Conservation (phyloP, 2,113 vertebrate genomes). For the Mesocricetus auratus region DNA sequence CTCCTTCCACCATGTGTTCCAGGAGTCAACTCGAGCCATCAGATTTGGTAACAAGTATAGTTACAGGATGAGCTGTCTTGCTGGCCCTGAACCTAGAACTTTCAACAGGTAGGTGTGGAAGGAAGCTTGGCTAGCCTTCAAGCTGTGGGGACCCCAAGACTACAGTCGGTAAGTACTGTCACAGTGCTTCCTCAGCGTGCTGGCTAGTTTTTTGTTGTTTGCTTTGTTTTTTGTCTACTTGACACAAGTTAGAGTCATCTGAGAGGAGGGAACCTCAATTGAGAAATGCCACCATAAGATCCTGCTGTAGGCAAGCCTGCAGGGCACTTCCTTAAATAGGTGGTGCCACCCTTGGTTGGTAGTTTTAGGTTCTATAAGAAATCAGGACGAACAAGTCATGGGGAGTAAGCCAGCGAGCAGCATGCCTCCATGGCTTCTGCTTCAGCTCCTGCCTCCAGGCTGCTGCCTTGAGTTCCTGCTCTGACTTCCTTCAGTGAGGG, state of each 20-base stretch:
- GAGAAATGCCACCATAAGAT: background rate
- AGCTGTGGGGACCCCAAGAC: background rate
- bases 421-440: background rate
- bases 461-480: background rate
- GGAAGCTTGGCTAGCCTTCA: background rate
- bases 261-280: background rate
- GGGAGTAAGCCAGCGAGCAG: background rate
- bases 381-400: background rate
- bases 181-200: background rate
- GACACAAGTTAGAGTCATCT: background rate
- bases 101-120: background rate
- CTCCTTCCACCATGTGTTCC: background rate
- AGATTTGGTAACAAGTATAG: background rate
- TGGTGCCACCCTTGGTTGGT: background rate
- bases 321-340: background rate
- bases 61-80: background rate
- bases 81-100: background rate
- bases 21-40: background rate
- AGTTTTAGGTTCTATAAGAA: background rate
- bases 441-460: background rate
- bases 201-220: background rate
- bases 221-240: background rate
- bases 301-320: background rate
- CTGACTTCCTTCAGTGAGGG: background rate
- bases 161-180: background rate